Percentiles rank a stretch among this genome's conserved stretches.
Evolutionary conservation across 2,113 vertebrate species (phyloP).

Genomic region (Callaeas wilsoni): DNA sequence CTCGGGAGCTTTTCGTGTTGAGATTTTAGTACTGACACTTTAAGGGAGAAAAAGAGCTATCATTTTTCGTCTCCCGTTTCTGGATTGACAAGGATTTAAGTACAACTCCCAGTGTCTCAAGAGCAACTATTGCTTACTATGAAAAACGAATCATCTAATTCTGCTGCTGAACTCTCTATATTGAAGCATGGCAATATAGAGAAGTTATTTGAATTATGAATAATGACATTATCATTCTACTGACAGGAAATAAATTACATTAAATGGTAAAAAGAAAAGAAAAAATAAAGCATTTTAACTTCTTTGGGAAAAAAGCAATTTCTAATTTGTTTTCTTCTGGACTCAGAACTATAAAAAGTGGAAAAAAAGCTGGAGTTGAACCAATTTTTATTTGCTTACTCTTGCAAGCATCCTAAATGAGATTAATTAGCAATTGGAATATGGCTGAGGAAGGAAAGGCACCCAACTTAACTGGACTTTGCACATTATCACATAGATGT

Average conservation of each 20-base stretch:
- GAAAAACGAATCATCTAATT: not conserved
- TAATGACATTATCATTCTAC: not conserved
- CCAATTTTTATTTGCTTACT: not conserved
- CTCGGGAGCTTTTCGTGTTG: not conserved
- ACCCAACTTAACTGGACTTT: not conserved
- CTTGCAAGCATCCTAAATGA: not conserved
- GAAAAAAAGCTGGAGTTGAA: not conserved
- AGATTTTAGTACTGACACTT: not conserved
- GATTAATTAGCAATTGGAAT: not conserved
- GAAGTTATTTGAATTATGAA: not conserved
- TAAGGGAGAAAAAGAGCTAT: not conserved
- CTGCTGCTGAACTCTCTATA: not conserved
- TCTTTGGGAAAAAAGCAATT: not conserved
- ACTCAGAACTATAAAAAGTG: not conserved
- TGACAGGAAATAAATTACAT: not conserved
- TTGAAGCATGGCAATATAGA: not conserved
- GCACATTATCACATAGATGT: not conserved
- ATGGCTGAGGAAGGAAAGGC: not conserved
- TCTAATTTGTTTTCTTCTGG: not conserved
- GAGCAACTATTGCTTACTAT: not conserved
- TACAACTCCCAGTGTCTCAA: not conserved
- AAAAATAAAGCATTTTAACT: not conserved
- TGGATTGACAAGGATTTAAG: not conserved
- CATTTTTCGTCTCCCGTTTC: not conserved
- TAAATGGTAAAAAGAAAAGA: fast-evolving